Percentiles rank a stretch among this genome's conserved stretches.
Evolutionary conservation across 2,113 vertebrate genomes (phyloP).

Genomic region (Apodemus sylvaticus): DNA sequence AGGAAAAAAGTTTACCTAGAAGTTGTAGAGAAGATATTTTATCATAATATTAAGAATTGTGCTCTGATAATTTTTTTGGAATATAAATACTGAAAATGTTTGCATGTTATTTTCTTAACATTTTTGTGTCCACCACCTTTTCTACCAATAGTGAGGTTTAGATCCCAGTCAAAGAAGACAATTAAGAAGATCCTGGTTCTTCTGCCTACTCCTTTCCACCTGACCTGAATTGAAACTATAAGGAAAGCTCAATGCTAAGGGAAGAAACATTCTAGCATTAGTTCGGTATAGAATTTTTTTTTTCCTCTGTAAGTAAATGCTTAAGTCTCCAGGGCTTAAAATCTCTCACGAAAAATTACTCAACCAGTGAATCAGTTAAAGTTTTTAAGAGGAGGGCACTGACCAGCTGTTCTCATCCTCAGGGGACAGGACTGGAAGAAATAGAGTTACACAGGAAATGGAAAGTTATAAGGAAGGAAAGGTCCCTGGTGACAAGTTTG

Average conservation of each 20-base stretch:
- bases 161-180: neutral
- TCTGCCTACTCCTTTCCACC: neutral
- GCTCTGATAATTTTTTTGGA: slow-evolving; percentile 38
- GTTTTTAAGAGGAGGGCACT: slow-evolving; percentile 57
- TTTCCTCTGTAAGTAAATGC: slow-evolving; percentile 52
- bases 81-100: slow-evolving; percentile 53
- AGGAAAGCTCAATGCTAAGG: neutral
- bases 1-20: slow-evolving; percentile 25
- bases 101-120: neutral
- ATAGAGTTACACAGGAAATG: slow-evolving; percentile 57
- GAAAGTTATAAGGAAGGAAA: slow-evolving; percentile 32
- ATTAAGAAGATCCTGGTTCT: neutral
- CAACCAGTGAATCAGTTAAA: slow-evolving; percentile 62
- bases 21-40: slow-evolving; percentile 40
- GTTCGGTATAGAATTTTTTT: neutral
- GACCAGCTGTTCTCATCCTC: slow-evolving; percentile 69
- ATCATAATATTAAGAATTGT: slow-evolving; percentile 6
- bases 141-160: slow-evolving; percentile 22
- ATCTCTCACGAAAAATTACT: slow-evolving; percentile 68
- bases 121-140: slow-evolving; percentile 28
- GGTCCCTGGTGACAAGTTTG: neutral
- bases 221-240: neutral
- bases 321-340: slow-evolving; percentile 49
- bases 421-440: slow-evolving; percentile 21
- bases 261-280: neutral